phyloP scores from a whole-genome alignment of 2,888 invertebrate genomes.

The Pterostichus madidus region DNA sequence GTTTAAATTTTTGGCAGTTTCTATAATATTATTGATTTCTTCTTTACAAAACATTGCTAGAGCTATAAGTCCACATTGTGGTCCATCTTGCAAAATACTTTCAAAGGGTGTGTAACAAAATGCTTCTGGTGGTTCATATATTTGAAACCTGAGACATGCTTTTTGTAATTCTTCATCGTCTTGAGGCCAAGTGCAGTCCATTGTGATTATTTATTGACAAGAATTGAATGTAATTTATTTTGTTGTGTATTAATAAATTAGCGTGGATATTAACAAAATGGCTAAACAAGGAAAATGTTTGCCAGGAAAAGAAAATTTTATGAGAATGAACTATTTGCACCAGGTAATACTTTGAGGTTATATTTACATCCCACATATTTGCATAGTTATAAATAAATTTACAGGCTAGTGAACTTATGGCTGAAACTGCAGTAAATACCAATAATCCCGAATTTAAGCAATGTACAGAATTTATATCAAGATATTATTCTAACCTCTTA shows the following conservation, averaged over 20 bases:
- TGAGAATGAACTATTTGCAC: constrained; percentile 85
- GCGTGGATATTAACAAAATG: constrained; percentile 33
- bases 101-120: constrained; percentile 73
- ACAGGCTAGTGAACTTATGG: constrained; percentile 52
- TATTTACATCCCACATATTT: constrained; percentile 37
- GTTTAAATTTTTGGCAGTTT: constrained; percentile 81
- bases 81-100: constrained; percentile 79
- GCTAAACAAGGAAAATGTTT: constrained; percentile 77
- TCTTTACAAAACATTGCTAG: constrained; percentile 87
- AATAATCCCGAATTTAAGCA: constrained; percentile 33
- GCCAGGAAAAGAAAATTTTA: constrained; percentile 84
- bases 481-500: constrained; percentile 73
- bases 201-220: background rate
- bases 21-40: constrained; percentile 79
- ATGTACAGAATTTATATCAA: constrained; percentile 68
- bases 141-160: constrained; percentile 80
- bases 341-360: constrained; percentile 77
- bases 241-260: background rate
- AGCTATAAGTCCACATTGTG: constrained; percentile 94
- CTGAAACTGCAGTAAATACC: constrained; percentile 5
- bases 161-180: constrained; percentile 80
- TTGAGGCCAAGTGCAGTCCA: constrained; percentile 80
- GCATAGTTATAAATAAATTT: constrained; percentile 34
- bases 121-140: constrained; percentile 78
- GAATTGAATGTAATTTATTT: background rate